Conservation (phyloP, 2,888 invertebrate genomes). For the Aelia acuminata region DNA sequence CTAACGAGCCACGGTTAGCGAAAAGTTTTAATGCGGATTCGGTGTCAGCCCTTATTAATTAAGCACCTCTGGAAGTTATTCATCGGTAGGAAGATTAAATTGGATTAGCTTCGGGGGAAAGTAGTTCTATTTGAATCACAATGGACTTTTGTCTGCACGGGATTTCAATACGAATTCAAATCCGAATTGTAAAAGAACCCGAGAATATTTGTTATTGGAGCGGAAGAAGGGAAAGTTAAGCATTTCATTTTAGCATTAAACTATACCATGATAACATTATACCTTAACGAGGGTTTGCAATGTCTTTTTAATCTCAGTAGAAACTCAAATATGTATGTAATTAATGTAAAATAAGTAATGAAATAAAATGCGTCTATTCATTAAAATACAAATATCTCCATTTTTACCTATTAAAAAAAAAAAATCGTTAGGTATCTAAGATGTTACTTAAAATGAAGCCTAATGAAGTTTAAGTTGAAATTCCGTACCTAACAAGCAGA, state of each 20-base stretch:
- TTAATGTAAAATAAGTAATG: too few relatives aligned
- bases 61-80: background rate
- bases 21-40: conserved; percentile 16
- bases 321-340: too few relatives aligned
- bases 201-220: conserved; percentile 11
- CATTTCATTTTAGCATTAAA: background rate
- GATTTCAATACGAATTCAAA: conserved; percentile 23
- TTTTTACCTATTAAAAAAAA: too few relatives aligned
- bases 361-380: too few relatives aligned
- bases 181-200: background rate
- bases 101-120: conserved; percentile 12
- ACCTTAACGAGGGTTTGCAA: background rate
- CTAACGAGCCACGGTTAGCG: background rate
- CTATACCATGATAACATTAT: background rate
- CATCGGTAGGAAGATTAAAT: background rate
- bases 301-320: too few relatives aligned
- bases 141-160: background rate
- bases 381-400: too few relatives aligned
- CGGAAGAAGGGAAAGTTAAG: background rate
- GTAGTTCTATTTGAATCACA: conserved; percentile 27
- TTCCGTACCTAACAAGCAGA: too few relatives aligned
- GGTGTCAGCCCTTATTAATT: conserved; percentile 18
- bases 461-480: too few relatives aligned
- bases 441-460: too few relatives aligned
- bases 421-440: too few relatives aligned